Conservation (phyloP, 2,888 invertebrate species). For the Branchipolynoe longqiensis region DNA sequence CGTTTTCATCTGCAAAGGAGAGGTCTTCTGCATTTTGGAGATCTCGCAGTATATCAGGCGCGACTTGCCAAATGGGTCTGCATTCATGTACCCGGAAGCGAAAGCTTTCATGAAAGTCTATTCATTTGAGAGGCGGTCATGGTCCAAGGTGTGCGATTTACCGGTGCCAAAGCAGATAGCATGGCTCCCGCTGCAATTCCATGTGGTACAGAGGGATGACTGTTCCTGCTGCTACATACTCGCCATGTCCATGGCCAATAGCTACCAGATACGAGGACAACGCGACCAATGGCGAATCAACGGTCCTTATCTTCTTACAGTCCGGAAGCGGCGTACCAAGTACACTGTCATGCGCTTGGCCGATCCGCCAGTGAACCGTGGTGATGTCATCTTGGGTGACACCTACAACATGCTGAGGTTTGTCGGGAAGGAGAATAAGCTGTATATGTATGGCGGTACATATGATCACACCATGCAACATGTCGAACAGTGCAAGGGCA, state of each 20-base stretch:
- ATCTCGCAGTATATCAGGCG: conserved; percentile 4
- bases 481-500: neutral
- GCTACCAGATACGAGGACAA: conserved; percentile 28
- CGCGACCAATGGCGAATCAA: conserved; percentile 20
- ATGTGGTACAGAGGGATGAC: neutral
- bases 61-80: conserved; percentile 19
- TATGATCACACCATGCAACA: neutral
- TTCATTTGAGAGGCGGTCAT: neutral
- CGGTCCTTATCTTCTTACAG: neutral
- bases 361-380: conserved; percentile 23
- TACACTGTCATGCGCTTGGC: neutral
- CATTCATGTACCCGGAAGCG: conserved; percentile 1
- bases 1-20: conserved; percentile 14
- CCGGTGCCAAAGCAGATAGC: conserved; percentile 12
- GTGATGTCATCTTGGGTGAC: neutral
- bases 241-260: neutral
- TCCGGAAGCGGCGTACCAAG: conserved; percentile 14
- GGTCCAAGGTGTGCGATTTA: conserved; percentile 22
- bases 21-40: conserved; percentile 25
- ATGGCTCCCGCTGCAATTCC: conserved; percentile 8
- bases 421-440: neutral
- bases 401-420: neutral
- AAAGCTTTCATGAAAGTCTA: neutral
- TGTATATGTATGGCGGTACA: conserved; percentile 15
- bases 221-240: conserved; percentile 26